Evolutionary conservation across 2,888 invertebrate species (phyloP), one percentile per base, ranked within the genome.

Genomic region (Slavum lentiscoides): DNA sequence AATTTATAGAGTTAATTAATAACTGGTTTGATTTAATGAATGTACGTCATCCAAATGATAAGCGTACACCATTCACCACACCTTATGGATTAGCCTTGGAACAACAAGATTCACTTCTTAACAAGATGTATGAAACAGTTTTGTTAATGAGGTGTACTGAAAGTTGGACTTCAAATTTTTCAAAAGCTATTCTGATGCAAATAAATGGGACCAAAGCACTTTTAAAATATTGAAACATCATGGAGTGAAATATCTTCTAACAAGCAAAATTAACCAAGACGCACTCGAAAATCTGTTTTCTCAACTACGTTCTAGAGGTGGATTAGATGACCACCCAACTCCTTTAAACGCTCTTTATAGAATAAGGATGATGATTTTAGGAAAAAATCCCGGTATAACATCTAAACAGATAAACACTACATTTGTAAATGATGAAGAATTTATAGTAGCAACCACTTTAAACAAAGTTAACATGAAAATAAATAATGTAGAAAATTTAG

Each of bases 1-100:
- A 55, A 76, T 43, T 68, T 82, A 66, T 17, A 77, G 76, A 72
- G 77, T n/a, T n/a, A n/a, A n/a, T n/a, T n/a, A n/a, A n/a, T n/a
- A n/a, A n/a, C n/a, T n/a, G n/a, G n/a, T n/a, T 82, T 62, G 75
- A 77, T 58, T 64, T 61, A 8, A 11, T 64, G 15, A 82, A 77
- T 49, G 76, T 66, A 55, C 30, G 37, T 59, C 43, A 49, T 59
- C 74, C 75, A 30, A 70, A 55, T 70, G 17, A 55, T n/a, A 21
- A 55, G 4, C 4, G 9, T 11, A 55, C 70, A 9, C 43, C 43
- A 6, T 70, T 39, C 11, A 70, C 30, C 8, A 13, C 30, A 23
- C 70, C 61, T 62, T 59, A 49, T 62, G 59, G 59, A 21, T 55
- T 59, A 59, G 0, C 4, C 19, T 30, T 59, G n/a, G 21, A 61